A percentile compares a stretch with the other conserved stretches of the same genome.
Evolutionary conservation across 2,888 invertebrate genomes (phyloP).

Genomic region (Hyalella azteca): DNA sequence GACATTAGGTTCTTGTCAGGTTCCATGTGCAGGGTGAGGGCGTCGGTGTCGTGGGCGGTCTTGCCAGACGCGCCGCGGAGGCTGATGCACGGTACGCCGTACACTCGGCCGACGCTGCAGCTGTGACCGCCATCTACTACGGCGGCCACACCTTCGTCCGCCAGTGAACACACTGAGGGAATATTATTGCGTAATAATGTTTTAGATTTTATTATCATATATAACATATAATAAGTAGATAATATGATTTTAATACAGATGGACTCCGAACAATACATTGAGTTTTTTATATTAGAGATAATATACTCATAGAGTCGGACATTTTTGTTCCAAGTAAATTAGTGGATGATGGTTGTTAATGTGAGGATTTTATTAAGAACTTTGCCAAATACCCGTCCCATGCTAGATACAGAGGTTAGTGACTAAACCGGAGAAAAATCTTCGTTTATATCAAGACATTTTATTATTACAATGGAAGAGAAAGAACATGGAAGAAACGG

Average conservation of each 20-base stretch:
- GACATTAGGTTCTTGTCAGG: neutral
- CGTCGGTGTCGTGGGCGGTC: neutral
- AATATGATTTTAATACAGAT: neutral
- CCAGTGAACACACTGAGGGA: neutral
- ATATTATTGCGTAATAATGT: neutral
- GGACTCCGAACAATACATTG: neutral
- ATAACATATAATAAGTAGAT: neutral
- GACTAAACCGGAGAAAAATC: too few relatives aligned
- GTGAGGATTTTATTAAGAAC: neutral
- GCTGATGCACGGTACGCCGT: constrained; percentile 13
- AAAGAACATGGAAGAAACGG: too few relatives aligned
- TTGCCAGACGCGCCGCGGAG: neutral
- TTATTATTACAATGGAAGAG: too few relatives aligned
- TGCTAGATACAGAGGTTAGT: too few relatives aligned
- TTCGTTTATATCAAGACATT: too few relatives aligned
- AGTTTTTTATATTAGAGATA: neutral
- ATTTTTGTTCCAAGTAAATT: neutral
- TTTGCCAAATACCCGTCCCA: too few relatives aligned
- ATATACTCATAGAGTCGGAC: neutral
- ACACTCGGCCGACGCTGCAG: neutral
- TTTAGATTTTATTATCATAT: neutral
- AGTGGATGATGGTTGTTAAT: neutral
- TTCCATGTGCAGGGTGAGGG: neutral
- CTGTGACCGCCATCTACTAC: constrained; percentile 19
- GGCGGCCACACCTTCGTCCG: constrained; percentile 10